Evolutionary conservation across 2,888 invertebrate species (phyloP).

Genomic region (Perdita meconis): DNA sequence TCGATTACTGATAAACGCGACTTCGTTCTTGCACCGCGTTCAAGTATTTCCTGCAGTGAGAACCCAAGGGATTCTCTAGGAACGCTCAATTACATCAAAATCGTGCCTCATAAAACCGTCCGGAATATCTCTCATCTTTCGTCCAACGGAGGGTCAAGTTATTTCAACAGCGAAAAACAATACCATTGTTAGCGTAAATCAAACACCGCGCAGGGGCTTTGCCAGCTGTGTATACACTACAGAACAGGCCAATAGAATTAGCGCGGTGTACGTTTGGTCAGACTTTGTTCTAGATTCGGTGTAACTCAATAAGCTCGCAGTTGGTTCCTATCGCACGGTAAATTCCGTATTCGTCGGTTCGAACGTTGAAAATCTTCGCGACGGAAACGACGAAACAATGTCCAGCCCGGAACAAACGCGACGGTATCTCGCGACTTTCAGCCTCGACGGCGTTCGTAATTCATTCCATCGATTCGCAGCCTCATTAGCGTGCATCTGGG

Average conservation of each 20-base stretch:
- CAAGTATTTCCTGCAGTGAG: not conserved
- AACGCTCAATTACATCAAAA: too few species aligned
- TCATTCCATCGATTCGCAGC: conserved; percentile 27
- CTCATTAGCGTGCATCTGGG: conserved; percentile 48
- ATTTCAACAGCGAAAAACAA: conserved; percentile 29
- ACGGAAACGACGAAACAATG: conserved; percentile 13
- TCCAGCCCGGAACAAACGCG: too few species aligned
- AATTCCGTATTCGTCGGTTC: not conserved
- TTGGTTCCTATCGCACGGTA: conserved; percentile 39
- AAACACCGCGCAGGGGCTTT: conserved; percentile 9
- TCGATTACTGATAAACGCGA: too few species aligned
- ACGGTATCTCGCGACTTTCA: too few species aligned
- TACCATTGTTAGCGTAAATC: conserved; percentile 30
- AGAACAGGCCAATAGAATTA: conserved; percentile 46
- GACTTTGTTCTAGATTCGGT: conserved; percentile 50
- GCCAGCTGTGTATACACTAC: conserved; percentile 5
- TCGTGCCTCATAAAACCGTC: not conserved
- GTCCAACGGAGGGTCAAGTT: not conserved
- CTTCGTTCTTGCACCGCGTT: too few species aligned
- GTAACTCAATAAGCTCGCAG: conserved; percentile 50
- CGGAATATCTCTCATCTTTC: not conserved
- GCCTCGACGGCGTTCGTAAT: too few species aligned
- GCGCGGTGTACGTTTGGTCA: conserved; percentile 40
- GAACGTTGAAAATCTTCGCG: conserved; percentile 41
- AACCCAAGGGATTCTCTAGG: too few species aligned